These are phyloP conservation scores for Lymantria dispar DNA, from an alignment of 2,888 invertebrate species.

Conservation along the genomic window DNA sequence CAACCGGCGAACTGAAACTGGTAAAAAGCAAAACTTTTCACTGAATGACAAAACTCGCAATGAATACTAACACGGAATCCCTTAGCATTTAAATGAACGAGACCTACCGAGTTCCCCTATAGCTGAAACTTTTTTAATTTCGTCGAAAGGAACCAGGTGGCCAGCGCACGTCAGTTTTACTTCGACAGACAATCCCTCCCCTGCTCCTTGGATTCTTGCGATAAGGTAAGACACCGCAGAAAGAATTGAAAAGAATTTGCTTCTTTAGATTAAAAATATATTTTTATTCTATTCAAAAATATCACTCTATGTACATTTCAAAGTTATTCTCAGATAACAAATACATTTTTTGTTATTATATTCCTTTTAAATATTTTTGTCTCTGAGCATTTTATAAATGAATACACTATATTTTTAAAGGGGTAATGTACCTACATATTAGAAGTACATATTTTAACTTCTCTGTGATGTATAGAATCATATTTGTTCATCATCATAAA, in stretches of 20 bases:
- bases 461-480: too few species aligned
- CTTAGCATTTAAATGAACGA: slow-evolving; percentile 76
- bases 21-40: slow-evolving; percentile 58
- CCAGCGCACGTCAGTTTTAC: slow-evolving; percentile 60
- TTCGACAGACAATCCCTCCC: slow-evolving; percentile 65
- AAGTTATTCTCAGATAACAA: too few species aligned
- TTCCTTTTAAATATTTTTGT: not conserved
- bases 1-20: slow-evolving; percentile 41
- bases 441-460: too few species aligned
- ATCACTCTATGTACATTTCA: too few species aligned
- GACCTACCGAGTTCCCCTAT: slow-evolving; percentile 62
- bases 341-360: too few species aligned
- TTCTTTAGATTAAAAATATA: slow-evolving; percentile 55
- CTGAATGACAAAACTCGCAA: slow-evolving; percentile 72
- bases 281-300: slow-evolving; percentile 3
- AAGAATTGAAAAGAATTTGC: slow-evolving; percentile 53
- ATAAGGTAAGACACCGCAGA: slow-evolving; percentile 46
- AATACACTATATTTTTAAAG: too few species aligned
- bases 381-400: not conserved
- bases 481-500: too few species aligned
- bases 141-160: slow-evolving; percentile 73
- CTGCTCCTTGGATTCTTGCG: slow-evolving; percentile 38
- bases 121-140: slow-evolving; percentile 79
- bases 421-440: too few species aligned
- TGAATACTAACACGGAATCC: slow-evolving; percentile 72